Percentiles rank a stretch among this genome's conserved stretches.
These are phyloP conservation scores for Phenganax marumi DNA, from an alignment of 92 coral and sea anemone genomes.

Conservation along the genomic window DNA sequence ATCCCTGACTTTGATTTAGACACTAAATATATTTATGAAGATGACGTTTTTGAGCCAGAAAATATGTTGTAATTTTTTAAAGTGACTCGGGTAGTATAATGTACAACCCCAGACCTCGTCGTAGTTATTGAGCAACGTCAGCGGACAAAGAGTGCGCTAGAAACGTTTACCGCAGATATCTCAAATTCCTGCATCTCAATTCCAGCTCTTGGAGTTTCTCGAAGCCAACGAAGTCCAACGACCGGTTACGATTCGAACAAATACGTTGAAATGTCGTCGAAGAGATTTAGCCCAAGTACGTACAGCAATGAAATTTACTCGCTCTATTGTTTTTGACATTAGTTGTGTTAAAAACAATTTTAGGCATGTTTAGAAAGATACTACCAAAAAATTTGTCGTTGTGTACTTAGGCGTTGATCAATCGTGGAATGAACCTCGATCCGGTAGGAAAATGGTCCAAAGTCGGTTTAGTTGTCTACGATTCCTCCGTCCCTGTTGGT, in stretches of 20 bases:
- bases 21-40: not conserved
- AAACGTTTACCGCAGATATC: not conserved
- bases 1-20: not conserved
- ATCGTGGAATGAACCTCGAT: conserved; percentile 91
- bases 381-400: not conserved
- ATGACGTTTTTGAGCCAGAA: too few relatives aligned
- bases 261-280: conserved; percentile 82
- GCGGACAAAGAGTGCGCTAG: too few relatives aligned
- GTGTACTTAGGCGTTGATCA: conserved; percentile 73
- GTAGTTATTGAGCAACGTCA: too few relatives aligned
- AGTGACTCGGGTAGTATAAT: too few relatives aligned
- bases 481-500: conserved; percentile 98
- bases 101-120: too few relatives aligned
- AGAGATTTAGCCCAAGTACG: conserved; percentile 96
- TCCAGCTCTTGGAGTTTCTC: conserved; percentile 77
- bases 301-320: not conserved
- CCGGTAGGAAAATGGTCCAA: conserved; percentile 98
- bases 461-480: conserved; percentile 93
- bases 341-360: not conserved
- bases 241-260: conserved; percentile 91
- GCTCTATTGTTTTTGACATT: not conserved
- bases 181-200: not conserved
- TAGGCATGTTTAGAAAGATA: too few relatives aligned
- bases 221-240: conserved; percentile 97
- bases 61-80: too few relatives aligned